A percentile compares a stretch with the other conserved stretches of the same genome.
These are phyloP conservation scores for Mongoloraphidia duomilia DNA, from an alignment of 2,888 invertebrate species.

Conservation along the genomic window DNA sequence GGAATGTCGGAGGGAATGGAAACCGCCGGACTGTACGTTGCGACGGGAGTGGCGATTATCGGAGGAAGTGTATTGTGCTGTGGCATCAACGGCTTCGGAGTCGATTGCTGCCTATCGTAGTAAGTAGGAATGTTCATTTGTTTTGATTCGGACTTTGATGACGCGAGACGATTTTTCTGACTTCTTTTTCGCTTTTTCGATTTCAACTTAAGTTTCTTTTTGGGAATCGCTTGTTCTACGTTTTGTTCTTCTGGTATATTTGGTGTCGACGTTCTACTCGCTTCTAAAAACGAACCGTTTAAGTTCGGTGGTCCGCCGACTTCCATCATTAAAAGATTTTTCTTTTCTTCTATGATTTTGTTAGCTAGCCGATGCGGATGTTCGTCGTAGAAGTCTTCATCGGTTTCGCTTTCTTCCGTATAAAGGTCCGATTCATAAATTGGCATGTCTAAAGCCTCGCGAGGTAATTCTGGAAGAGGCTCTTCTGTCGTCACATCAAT, in stretches of 20 bases:
- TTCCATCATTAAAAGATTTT: constrained; percentile 47
- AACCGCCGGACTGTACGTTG: constrained; percentile 8
- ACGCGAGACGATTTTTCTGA: constrained; percentile 27
- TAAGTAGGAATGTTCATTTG: constrained; percentile 31
- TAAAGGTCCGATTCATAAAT: constrained; percentile 73
- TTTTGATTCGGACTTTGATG: constrained; percentile 15
- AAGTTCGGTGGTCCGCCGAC: constrained; percentile 47
- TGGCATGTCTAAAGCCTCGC: constrained; percentile 40
- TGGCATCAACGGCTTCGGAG: not conserved
- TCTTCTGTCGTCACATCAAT: constrained; percentile 39
- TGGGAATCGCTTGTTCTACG: constrained; percentile 16
- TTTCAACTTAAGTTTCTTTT: constrained; percentile 35
- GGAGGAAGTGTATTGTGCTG: not conserved
- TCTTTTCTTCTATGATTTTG: constrained; percentile 59
- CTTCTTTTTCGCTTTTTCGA: constrained; percentile 55
- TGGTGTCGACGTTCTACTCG: constrained; percentile 50
- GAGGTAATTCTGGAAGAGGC: constrained; percentile 10
- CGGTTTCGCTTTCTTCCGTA: constrained; percentile 72
- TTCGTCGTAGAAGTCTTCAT: constrained; percentile 78
- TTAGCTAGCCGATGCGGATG: constrained; percentile 62
- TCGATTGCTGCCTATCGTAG: constrained; percentile 1
- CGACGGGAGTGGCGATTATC: not conserved
- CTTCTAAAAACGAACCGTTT: constrained; percentile 43
- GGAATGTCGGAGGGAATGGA: constrained; percentile 3
- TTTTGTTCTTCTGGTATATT: constrained; percentile 31